Percentiles rank a stretch among this genome's conserved stretches.
phyloP scores from a whole-genome alignment of 2,113 vertebrate genomes.

The Sander lucioperca region DNA sequence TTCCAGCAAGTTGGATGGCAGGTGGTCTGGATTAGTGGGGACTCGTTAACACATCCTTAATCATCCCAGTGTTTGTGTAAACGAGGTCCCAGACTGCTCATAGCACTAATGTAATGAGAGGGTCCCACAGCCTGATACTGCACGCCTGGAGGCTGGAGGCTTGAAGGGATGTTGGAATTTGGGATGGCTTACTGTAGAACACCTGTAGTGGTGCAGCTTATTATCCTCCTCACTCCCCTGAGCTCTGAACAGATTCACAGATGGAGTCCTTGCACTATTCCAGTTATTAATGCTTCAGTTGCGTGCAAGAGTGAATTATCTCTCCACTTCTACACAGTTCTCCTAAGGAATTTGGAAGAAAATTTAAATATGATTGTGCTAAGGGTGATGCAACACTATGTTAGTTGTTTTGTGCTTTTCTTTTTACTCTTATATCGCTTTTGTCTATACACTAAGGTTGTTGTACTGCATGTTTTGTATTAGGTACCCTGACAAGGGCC shows the following conservation, averaged over 20 bases:
- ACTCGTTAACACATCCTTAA: slow-evolving; percentile 81
- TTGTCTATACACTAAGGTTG: not conserved
- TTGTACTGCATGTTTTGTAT: slow-evolving; percentile 41
- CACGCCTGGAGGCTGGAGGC: slow-evolving; percentile 54
- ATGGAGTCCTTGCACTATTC: slow-evolving; percentile 47
- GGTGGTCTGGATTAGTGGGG: slow-evolving; percentile 76
- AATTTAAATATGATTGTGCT: slow-evolving; percentile 1
- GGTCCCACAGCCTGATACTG: slow-evolving; percentile 51
- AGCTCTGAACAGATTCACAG: slow-evolving; percentile 58
- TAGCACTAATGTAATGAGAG: slow-evolving; percentile 67
- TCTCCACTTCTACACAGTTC: not conserved
- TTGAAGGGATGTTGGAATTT: slow-evolving; percentile 53
- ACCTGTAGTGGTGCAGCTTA: slow-evolving; percentile 61
- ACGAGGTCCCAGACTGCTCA: slow-evolving; percentile 64
- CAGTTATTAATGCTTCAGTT: slow-evolving; percentile 48
- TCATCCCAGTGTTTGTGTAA: slow-evolving; percentile 81
- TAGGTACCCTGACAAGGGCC: slow-evolving; percentile 95
- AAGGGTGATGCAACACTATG: not conserved
- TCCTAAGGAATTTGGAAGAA: slow-evolving; percentile 3
- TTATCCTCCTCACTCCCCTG: slow-evolving; percentile 56
- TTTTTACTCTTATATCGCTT: not conserved
- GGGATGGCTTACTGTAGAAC: slow-evolving; percentile 60
- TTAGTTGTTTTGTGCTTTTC: not conserved
- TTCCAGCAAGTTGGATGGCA: slow-evolving; percentile 55
- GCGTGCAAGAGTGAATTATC: slow-evolving; percentile 26